phyloP scores from a whole-genome alignment of 1,140 invertebrate genomes.

The Paraescarpia echinospica region DNA sequence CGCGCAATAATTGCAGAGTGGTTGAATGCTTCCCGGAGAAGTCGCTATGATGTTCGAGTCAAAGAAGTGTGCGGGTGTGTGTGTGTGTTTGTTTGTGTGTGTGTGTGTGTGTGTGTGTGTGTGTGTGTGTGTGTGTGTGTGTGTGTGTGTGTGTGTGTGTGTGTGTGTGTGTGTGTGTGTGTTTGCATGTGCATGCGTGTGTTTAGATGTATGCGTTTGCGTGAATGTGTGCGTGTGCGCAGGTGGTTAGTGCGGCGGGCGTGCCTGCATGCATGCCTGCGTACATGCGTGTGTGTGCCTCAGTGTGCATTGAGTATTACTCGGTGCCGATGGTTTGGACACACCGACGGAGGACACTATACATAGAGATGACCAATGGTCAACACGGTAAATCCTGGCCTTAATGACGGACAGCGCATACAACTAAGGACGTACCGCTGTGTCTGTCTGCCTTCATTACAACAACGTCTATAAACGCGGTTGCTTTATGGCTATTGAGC shows the following conservation, averaged over 20 bases:
- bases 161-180: no score
- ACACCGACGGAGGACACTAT: not conserved
- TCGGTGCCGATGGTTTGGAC: not conserved
- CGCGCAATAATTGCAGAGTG: no score
- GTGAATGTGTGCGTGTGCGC: not conserved
- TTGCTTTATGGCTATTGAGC: not conserved
- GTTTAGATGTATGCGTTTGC: not conserved
- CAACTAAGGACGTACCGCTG: not conserved
- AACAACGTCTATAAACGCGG: not conserved
- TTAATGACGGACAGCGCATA: not conserved
- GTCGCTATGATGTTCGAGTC: no score
- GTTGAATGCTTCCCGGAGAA: no score
- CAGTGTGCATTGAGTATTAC: not conserved
- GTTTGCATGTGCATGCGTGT: no score
- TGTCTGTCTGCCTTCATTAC: not conserved
- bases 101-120: no score
- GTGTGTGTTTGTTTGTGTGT: no score
- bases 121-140: no score
- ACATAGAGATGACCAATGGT: not conserved
- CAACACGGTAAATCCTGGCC: not conserved
- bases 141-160: no score
- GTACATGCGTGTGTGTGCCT: not conserved
- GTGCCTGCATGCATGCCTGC: not conserved
- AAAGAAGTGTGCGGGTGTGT: no score
- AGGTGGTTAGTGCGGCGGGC: not conserved